Evolutionary conservation across 2,888 invertebrate genomes (phyloP).

Genomic region (Torymus aiolomorphi): DNA sequence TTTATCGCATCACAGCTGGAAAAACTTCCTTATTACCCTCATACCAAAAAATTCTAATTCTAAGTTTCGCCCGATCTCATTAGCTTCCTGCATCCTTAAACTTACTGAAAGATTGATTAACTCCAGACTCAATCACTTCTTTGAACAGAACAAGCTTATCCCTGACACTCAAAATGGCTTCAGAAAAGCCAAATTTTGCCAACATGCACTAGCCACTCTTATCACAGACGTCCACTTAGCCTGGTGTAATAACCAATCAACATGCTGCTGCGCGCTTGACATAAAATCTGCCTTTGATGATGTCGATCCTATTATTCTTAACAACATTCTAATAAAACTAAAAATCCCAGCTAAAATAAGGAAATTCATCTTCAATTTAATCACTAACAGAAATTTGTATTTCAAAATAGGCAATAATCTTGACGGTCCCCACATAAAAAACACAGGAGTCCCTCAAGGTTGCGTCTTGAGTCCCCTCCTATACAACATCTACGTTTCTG

Average conservation of each 20-base stretch:
- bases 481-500: constrained; percentile 3
- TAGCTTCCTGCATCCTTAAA: constrained; percentile 16
- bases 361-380: constrained; percentile 8
- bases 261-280: background rate
- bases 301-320: background rate
- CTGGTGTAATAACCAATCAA: background rate
- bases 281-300: constrained; percentile 22
- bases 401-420: constrained; percentile 22
- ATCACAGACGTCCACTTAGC: constrained; percentile 1
- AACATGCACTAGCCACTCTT: background rate
- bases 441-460: constrained; percentile 11
- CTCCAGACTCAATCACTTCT: background rate
- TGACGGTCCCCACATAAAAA: constrained; percentile 5
- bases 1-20: background rate
- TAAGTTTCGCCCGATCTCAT: constrained; percentile 21
- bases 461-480: constrained; percentile 1
- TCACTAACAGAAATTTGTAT: constrained; percentile 11
- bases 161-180: constrained; percentile 21
- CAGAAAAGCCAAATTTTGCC: background rate
- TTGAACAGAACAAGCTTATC: background rate
- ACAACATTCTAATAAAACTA: background rate
- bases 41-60: constrained; percentile 8
- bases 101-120: constrained; percentile 15
- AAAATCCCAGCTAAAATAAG: constrained; percentile 13
- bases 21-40: background rate